These are phyloP conservation scores for Tipula confusa DNA, from an alignment of 2,888 invertebrate genomes.

Conservation along the genomic window DNA sequence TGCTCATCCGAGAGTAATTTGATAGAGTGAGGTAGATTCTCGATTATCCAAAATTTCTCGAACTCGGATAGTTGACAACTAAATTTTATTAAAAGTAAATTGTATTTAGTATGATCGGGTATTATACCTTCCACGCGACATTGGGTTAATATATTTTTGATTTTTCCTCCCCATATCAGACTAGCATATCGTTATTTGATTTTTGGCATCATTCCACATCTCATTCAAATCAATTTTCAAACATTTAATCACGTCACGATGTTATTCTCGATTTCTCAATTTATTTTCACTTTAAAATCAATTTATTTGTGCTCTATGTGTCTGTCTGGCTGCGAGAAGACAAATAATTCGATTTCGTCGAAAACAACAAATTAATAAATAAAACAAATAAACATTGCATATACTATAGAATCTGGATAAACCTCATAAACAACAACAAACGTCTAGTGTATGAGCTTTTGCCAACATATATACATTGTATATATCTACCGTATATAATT, in stretches of 20 bases:
- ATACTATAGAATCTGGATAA: neutral
- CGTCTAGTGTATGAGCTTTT: neutral
- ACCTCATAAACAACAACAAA: neutral
- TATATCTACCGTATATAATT: neutral
- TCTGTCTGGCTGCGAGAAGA: neutral
- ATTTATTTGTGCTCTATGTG: neutral
- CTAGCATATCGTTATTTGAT: too few relatives aligned
- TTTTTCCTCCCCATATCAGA: too few relatives aligned
- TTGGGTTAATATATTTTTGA: too few relatives aligned
- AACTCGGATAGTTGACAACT: too few relatives aligned
- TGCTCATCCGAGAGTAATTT: too few relatives aligned
- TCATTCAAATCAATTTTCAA: neutral
- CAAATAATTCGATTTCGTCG: neutral
- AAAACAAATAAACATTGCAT: neutral
- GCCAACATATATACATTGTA: neutral
- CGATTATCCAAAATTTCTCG: too few relatives aligned
- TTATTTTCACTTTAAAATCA: conserved; percentile 7
- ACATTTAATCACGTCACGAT: neutral
- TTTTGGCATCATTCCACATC: conserved; percentile 4
- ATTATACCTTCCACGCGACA: too few relatives aligned
- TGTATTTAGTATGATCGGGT: too few relatives aligned
- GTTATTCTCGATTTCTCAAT: neutral
- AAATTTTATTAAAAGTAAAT: too few relatives aligned
- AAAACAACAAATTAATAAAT: neutral
- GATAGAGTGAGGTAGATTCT: too few relatives aligned